These are phyloP conservation scores for Parnassius orleans DNA, from an alignment of 2,888 invertebrate species.

Conservation along the genomic window DNA sequence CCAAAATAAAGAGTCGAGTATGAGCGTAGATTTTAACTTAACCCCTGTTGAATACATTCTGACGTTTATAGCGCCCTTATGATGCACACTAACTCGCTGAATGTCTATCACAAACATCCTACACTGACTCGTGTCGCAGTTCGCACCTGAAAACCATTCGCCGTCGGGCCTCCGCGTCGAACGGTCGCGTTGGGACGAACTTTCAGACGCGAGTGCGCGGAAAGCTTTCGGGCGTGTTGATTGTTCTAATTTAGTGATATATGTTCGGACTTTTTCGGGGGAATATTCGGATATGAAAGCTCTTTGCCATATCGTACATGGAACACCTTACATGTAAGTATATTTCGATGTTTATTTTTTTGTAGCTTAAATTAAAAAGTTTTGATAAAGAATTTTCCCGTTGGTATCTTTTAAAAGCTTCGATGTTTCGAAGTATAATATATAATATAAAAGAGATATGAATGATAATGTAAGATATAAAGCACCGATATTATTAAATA, in stretches of 20 bases:
- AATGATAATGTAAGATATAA: neutral
- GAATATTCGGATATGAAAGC: conserved; percentile 8
- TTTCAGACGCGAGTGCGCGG: conserved; percentile 18
- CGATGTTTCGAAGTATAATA: no score
- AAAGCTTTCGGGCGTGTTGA: conserved; percentile 19
- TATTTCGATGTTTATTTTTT: conserved; percentile 3
- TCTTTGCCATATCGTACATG: conserved; percentile 3
- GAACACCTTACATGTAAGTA: conserved; percentile 13
- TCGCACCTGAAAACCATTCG: conserved; percentile 24
- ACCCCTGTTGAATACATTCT: conserved; percentile 12
- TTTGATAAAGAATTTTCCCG: no score
- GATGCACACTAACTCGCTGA: conserved; percentile 8
- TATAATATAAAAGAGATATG: neutral
- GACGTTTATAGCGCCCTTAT: conserved; percentile 12
- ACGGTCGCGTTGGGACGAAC: conserved; percentile 7
- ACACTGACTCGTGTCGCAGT: conserved; percentile 9
- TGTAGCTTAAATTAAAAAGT: no score
- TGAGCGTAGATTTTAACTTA: conserved; percentile 7
- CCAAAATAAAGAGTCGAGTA: no score
- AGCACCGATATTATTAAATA: neutral
- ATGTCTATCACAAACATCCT: conserved; percentile 13
- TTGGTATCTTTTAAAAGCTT: no score
- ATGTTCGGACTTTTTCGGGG: conserved; percentile 12
- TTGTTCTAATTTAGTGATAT: conserved; percentile 21
- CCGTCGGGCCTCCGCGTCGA: conserved; percentile 13